A percentile compares a stretch with the other conserved stretches of the same genome.
Conservation (phyloP, 2,888 invertebrate species). For the Trichogramma evanescens region DNA sequence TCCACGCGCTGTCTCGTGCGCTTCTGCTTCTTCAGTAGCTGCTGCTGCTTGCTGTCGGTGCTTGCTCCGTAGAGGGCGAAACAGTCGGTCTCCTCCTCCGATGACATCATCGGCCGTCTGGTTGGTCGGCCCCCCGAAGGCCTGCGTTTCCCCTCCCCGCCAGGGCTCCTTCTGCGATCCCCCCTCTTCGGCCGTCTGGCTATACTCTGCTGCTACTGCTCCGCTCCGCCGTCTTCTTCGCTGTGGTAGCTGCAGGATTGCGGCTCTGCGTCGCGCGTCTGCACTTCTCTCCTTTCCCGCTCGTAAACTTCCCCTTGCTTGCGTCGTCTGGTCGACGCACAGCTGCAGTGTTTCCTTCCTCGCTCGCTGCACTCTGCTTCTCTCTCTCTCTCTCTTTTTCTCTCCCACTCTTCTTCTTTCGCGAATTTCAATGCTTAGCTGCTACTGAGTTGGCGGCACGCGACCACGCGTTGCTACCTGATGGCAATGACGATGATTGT, state of each 20-base stretch:
- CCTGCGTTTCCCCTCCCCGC: constrained; percentile 64
- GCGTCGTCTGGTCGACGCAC: background rate
- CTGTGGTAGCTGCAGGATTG: constrained; percentile 56
- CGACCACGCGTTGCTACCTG: background rate
- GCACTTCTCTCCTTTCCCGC: constrained; percentile 30
- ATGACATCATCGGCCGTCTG: constrained; percentile 86
- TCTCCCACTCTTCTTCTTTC: constrained; percentile 25
- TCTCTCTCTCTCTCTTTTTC: constrained; percentile 45
- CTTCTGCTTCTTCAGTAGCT: constrained; percentile 84
- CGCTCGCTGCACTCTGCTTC: constrained; percentile 28
- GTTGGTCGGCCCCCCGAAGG: constrained; percentile 69
- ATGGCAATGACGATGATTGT: constrained; percentile 23
- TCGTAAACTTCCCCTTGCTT: constrained; percentile 43
- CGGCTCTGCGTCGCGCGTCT: constrained; percentile 42
- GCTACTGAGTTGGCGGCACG: constrained; percentile 8
- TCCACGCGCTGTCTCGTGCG: constrained; percentile 93
- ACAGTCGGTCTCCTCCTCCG: constrained; percentile 91
- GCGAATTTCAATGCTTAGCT: constrained; percentile 25
- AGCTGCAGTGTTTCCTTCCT: constrained; percentile 12
- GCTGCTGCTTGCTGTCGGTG: constrained; percentile 54
- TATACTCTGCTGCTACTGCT: constrained; percentile 35
- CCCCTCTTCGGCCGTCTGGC: constrained; percentile 41
- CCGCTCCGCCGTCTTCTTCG: constrained; percentile 35
- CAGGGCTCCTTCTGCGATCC: constrained; percentile 54
- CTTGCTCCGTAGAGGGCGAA: constrained; percentile 84